phyloP scores from a whole-genome alignment of 2,797 vertebrate genomes.

The Sardinella longiceps region DNA sequence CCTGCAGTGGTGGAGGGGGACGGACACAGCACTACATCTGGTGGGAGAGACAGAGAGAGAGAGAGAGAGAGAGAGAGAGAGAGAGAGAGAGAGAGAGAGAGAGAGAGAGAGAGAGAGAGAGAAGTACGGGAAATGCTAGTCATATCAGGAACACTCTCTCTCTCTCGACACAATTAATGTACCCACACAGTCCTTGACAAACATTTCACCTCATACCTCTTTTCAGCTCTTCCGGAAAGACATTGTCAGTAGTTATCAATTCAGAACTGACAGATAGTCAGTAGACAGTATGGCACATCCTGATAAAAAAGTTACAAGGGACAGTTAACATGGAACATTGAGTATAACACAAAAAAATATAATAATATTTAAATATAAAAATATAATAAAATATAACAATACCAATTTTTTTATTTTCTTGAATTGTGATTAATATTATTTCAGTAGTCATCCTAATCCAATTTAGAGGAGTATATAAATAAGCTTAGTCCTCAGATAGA shows the following conservation, averaged over 20 bases:
- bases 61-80: background rate
- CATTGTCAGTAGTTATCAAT: background rate
- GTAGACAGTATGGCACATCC: too few relatives aligned
- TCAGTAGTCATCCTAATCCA: background rate
- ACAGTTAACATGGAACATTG: too few relatives aligned
- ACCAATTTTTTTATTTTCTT: background rate
- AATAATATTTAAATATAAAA: too few relatives aligned
- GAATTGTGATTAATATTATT: background rate
- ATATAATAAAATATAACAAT: too few relatives aligned
- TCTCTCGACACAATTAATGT: constrained; percentile 56
- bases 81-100: background rate
- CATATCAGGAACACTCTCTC: constrained; percentile 63
- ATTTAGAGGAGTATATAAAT: background rate
- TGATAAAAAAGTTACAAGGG: background rate
- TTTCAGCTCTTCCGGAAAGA: background rate
- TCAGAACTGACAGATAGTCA: background rate
- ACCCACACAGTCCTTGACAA: background rate
- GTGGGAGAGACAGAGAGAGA: background rate
- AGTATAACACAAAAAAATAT: background rate
- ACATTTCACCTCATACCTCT: background rate
- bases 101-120: background rate
- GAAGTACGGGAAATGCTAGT: constrained; percentile 66
- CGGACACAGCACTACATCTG: constrained; percentile 64
- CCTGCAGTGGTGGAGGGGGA: constrained; percentile 52
- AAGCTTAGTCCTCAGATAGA: background rate